phyloP scores from a whole-genome alignment of 2,113 vertebrate species.

The Gambusia affinis region DNA sequence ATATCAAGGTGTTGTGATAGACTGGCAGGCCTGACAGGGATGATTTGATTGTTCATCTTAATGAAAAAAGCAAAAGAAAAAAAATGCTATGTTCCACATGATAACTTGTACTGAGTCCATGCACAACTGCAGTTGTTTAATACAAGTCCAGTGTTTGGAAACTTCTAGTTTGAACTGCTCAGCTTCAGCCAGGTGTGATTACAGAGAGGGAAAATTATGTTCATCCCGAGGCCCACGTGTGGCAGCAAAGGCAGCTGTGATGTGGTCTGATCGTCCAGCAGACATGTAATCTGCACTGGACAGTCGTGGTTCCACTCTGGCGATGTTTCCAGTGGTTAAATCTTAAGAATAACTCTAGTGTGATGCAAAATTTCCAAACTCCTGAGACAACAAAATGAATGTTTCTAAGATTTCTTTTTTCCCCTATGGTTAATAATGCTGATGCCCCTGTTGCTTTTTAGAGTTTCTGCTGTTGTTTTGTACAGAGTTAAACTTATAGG shows the following conservation, averaged over 20 bases:
- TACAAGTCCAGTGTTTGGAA: not conserved
- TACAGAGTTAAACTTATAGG: too few relatives aligned
- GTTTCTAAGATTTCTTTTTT: too few relatives aligned
- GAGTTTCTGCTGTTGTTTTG: too few relatives aligned
- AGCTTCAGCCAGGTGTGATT: slow-evolving; percentile 30
- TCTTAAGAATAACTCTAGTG: slow-evolving; percentile 56
- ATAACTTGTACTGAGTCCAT: not conserved
- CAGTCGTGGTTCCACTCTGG: slow-evolving; percentile 41
- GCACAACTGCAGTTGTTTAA: not conserved
- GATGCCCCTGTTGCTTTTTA: too few relatives aligned
- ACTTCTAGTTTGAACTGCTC: not conserved
- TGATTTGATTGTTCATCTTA: slow-evolving; percentile 14
- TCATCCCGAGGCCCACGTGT: slow-evolving; percentile 7
- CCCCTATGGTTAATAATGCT: too few relatives aligned
- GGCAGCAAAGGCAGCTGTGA: slow-evolving; percentile 41
- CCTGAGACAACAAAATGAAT: slow-evolving; percentile 19
- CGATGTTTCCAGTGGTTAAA: slow-evolving; percentile 53
- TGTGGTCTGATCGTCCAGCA: slow-evolving; percentile 52
- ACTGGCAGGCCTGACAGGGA: not conserved
- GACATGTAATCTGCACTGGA: slow-evolving; percentile 57
- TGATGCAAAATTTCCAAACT: slow-evolving; percentile 60
- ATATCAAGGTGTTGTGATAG: not conserved
- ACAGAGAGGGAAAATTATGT: slow-evolving; percentile 32
- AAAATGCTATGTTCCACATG: not conserved
- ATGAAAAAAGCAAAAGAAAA: not conserved